Evolutionary conservation across 1,140 invertebrate species (phyloP).

Genomic region (Calephelis virginiensis): DNA sequence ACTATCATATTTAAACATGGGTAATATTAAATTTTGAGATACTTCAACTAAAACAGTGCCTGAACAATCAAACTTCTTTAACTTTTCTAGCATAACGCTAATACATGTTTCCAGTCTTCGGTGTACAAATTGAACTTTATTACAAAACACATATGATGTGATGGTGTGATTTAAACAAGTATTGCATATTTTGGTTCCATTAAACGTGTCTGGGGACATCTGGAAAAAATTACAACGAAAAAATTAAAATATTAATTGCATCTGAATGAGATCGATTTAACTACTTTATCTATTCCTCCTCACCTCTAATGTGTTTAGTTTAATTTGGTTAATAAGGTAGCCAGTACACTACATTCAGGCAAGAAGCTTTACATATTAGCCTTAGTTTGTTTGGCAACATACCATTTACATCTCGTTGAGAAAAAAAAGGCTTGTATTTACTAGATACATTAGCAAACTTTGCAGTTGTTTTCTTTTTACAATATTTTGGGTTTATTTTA

Average conservation of each 20-base stretch:
- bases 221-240: constrained; percentile 54
- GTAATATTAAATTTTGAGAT: constrained; percentile 46
- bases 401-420: too few species aligned
- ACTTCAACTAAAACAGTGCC: constrained; percentile 62
- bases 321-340: too few species aligned
- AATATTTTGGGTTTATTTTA: too few species aligned
- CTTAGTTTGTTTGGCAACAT: too few species aligned
- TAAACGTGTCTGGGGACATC: constrained; percentile 53
- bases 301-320: too few species aligned
- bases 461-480: too few species aligned
- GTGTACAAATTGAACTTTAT: constrained; percentile 45
- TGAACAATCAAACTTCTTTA: constrained; percentile 38
- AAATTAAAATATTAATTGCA: constrained; percentile 41
- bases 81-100: constrained; percentile 42
- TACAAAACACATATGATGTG: constrained; percentile 54
- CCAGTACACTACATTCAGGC: too few species aligned
- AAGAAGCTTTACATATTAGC: too few species aligned
- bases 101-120: constrained; percentile 54
- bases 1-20: constrained; percentile 29
- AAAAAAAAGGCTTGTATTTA: too few species aligned
- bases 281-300: not conserved
- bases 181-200: constrained; percentile 64
- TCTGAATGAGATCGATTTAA: not conserved
- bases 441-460: too few species aligned
- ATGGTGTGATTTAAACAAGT: constrained; percentile 57